Evolutionary conservation across 2,113 vertebrate genomes (phyloP).

Genomic region (Dromiciops gliroides): DNA sequence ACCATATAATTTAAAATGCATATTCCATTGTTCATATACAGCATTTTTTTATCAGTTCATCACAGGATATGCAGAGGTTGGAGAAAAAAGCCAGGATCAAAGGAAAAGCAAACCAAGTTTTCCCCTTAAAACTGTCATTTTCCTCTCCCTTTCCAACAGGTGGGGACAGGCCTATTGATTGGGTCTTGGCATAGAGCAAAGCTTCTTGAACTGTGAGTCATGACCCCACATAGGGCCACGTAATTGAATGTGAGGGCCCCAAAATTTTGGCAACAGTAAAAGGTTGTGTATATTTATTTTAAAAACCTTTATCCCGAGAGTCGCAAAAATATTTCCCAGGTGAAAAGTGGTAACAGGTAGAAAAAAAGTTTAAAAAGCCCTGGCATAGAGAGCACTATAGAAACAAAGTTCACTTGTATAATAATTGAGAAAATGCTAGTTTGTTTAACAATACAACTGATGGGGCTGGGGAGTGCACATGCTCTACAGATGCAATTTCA

Average conservation of each 20-base stretch:
- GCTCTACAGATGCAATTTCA: neutral
- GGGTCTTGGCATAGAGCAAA: neutral
- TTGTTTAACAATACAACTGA: neutral
- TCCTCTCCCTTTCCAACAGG: conserved; percentile 3
- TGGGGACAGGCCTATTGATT: neutral
- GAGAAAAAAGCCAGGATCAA: conserved; percentile 36
- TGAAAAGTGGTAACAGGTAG: no score
- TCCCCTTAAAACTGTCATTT: neutral
- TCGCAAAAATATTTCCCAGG: no score
- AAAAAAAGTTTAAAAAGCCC: no score
- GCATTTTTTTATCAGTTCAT: conserved; percentile 37
- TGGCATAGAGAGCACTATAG: neutral
- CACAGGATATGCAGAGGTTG: conserved; percentile 28
- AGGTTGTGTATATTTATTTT: no score
- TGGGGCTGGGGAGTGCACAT: neutral
- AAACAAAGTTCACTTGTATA: neutral
- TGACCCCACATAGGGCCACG: no score
- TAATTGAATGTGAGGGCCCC: no score
- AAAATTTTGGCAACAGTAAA: no score
- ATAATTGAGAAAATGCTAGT: neutral
- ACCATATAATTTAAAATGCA: conserved; percentile 61
- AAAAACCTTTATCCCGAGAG: no score
- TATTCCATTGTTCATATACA: conserved; percentile 50
- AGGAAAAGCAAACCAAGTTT: conserved; percentile 51
- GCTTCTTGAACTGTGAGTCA: no score